These are phyloP conservation scores for Dinomys branickii DNA, from an alignment of 2,113 vertebrate species.

Conservation along the genomic window DNA sequence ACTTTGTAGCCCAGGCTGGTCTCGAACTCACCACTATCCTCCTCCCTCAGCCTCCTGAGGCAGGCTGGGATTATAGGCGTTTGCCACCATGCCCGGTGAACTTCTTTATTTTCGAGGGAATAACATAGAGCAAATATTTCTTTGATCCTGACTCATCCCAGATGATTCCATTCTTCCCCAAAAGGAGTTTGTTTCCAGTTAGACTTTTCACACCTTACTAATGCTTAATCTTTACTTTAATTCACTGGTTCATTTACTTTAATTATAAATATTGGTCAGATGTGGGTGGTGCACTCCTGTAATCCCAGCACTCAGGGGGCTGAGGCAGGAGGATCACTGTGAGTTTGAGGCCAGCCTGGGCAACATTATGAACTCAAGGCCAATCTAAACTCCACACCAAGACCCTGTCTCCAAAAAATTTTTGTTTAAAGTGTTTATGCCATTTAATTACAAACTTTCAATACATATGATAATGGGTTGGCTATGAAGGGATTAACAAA, in stretches of 20 bases:
- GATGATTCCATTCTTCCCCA: background rate
- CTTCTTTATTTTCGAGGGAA: background rate
- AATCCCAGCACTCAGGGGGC: background rate
- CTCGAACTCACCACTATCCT: background rate
- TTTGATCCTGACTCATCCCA: background rate
- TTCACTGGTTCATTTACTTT: background rate
- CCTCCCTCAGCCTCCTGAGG: background rate
- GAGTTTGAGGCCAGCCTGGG: background rate
- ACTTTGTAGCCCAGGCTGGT: too few relatives aligned
- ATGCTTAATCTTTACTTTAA: background rate
- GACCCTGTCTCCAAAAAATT: background rate
- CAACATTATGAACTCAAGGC: background rate
- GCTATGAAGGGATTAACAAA: slow-evolving; percentile 7
- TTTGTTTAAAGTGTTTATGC: slow-evolving; percentile 14
- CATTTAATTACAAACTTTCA: slow-evolving; percentile 39
- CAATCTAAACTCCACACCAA: background rate
- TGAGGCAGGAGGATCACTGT: background rate
- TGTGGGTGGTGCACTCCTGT: background rate
- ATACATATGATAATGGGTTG: background rate
- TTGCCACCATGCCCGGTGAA: background rate
- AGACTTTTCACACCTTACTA: background rate
- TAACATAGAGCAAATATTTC: background rate
- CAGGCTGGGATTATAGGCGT: background rate
- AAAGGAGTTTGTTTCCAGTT: background rate
- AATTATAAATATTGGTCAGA: background rate